Conservation (phyloP, 1,140 invertebrate genomes). For the Zophobas atratus region DNA sequence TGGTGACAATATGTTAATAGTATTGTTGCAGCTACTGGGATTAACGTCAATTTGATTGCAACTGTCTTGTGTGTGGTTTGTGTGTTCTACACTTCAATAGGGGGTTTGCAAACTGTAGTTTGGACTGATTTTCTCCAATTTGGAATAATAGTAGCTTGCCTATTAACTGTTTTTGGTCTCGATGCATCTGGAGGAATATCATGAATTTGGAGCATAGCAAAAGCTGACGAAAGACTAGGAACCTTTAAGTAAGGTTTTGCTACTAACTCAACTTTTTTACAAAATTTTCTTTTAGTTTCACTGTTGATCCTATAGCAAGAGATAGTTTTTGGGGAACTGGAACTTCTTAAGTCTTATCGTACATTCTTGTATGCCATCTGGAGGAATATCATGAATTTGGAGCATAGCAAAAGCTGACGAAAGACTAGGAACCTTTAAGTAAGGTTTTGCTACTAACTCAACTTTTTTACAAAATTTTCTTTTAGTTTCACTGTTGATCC, state of each 20-base stretch:
- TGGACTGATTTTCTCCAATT: slow-evolving; percentile 81
- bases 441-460: slow-evolving; percentile 66
- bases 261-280: slow-evolving; percentile 68
- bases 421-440: slow-evolving; percentile 55
- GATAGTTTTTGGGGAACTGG: slow-evolving; percentile 75
- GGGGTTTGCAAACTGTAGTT: slow-evolving; percentile 82
- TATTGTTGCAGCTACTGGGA: slow-evolving; percentile 74
- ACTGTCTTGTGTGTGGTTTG: slow-evolving; percentile 80
- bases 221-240: slow-evolving; percentile 68
- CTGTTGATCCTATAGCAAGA: slow-evolving; percentile 70
- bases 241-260: slow-evolving; percentile 57
- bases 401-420: no score
- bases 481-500: background rate
- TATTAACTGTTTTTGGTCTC: slow-evolving; percentile 75
- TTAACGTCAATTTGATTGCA: slow-evolving; percentile 76
- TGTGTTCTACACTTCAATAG: slow-evolving; percentile 84
- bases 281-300: slow-evolving; percentile 71
- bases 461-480: slow-evolving; percentile 67
- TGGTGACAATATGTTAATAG: no score
- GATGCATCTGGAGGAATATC: slow-evolving; percentile 76
- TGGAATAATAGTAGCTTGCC: slow-evolving; percentile 77
- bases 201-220: slow-evolving; percentile 68
- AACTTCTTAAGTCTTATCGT: slow-evolving; percentile 71
- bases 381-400: no score
- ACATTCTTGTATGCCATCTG: background rate